Evolutionary conservation across 2,797 vertebrate species (phyloP).

Genomic region (Threskiornis aethiopicus): DNA sequence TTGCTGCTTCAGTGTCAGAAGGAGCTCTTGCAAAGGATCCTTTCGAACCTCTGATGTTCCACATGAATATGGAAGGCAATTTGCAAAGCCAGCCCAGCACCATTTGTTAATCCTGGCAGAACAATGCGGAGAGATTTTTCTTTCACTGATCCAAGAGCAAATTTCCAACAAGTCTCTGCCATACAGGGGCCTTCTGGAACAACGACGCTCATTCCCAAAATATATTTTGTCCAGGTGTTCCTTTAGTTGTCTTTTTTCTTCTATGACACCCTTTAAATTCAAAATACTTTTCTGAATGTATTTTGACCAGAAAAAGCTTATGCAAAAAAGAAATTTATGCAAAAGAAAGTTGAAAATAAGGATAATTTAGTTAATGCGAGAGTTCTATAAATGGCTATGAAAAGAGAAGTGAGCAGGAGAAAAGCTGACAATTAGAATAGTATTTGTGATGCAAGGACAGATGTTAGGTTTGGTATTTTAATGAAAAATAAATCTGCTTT

Average conservation of each 20-base stretch:
- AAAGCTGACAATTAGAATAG: background rate
- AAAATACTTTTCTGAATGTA: background rate
- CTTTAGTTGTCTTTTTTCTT: slow-evolving; percentile 81
- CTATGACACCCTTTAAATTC: slow-evolving; percentile 68
- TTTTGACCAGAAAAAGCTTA: background rate
- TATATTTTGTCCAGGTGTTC: slow-evolving; percentile 84
- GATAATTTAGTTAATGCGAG: background rate
- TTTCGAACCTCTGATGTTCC: slow-evolving; percentile 48
- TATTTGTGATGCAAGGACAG: background rate
- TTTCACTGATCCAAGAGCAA: slow-evolving; percentile 71
- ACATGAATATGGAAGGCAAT: slow-evolving; percentile 48
- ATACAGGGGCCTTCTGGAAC: slow-evolving; percentile 78
- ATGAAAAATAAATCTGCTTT: background rate
- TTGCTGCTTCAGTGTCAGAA: slow-evolving; percentile 70
- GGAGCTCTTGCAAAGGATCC: slow-evolving; percentile 68
- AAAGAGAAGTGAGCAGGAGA: background rate
- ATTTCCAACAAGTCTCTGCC: slow-evolving; percentile 82
- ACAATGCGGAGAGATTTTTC: background rate
- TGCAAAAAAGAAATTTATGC: background rate
- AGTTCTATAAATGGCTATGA: background rate
- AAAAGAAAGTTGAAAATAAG: background rate
- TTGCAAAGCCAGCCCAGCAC: slow-evolving; percentile 79
- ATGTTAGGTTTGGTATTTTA: background rate
- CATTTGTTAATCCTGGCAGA: slow-evolving; percentile 69
- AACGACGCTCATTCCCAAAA: slow-evolving; percentile 79